Conservation (phyloP, 1,140 invertebrate genomes). For the Euura lappo region DNA sequence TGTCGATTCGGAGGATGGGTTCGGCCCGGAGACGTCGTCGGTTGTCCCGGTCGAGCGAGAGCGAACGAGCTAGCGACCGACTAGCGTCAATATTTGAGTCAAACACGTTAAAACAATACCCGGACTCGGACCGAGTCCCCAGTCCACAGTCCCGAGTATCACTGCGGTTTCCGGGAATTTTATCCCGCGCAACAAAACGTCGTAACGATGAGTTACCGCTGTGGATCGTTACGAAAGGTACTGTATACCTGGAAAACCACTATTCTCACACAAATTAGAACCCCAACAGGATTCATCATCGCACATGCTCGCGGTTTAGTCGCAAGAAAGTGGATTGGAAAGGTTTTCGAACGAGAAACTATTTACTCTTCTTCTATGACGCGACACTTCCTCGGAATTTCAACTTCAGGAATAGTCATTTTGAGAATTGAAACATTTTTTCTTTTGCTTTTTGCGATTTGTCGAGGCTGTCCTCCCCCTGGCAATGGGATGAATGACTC, state of each 20-base stretch:
- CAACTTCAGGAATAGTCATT: no score
- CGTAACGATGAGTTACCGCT: constrained; percentile 13
- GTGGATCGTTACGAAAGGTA: not conserved
- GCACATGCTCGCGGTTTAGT: no score
- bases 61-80: constrained; percentile 38
- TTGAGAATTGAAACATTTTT: not conserved
- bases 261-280: no score
- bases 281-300: no score
- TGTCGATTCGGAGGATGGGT: not conserved
- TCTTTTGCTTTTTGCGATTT: not conserved
- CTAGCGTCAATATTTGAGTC: constrained; percentile 62
- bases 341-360: no score
- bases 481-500: not conserved
- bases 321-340: no score
- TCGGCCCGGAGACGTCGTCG: not conserved
- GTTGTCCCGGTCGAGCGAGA: no score
- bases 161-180: constrained; percentile 54
- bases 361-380: no score
- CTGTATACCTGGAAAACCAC: no score
- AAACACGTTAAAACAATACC: constrained; percentile 63
- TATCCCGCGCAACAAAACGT: constrained; percentile 55
- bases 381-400: no score
- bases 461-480: not conserved
- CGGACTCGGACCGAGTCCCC: constrained; percentile 45
- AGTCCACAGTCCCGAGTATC: constrained; percentile 39